Conservation (phyloP, 2,888 invertebrate species). For the Pemphredon lugubris region DNA sequence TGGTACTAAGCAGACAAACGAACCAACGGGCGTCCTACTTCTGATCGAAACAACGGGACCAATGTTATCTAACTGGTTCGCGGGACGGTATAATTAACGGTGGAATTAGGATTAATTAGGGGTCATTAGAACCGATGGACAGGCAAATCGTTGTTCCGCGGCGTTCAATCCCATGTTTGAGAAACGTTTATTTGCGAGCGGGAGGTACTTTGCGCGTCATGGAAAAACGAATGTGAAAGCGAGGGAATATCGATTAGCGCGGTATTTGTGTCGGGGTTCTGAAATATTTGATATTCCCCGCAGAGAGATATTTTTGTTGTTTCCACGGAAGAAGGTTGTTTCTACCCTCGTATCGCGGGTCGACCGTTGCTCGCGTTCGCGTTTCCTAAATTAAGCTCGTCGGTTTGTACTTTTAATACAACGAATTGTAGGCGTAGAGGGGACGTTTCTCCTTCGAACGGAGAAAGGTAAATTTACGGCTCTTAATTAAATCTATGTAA, state of each 20-base stretch:
- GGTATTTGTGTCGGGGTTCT: slow-evolving; percentile 43
- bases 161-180: neutral
- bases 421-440: neutral
- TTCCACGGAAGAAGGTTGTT: too few relatives aligned
- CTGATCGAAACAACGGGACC: slow-evolving; percentile 8
- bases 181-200: slow-evolving; percentile 11
- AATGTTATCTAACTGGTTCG: slow-evolving; percentile 8
- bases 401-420: too few relatives aligned
- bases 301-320: too few relatives aligned
- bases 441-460: too few relatives aligned
- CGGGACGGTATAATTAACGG: slow-evolving; percentile 56
- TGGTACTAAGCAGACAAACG: slow-evolving; percentile 16
- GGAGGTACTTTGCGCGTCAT: slow-evolving; percentile 5
- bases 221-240: slow-evolving; percentile 23
- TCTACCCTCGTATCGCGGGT: too few relatives aligned
- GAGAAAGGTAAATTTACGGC: neutral
- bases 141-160: slow-evolving; percentile 6
- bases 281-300: slow-evolving; percentile 17
- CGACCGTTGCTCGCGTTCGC: too few relatives aligned
- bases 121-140: slow-evolving; percentile 47
- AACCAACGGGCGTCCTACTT: slow-evolving; percentile 38
- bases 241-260: slow-evolving; percentile 37
- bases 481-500: slow-evolving; percentile 4
- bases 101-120: slow-evolving; percentile 61
- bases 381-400: too few relatives aligned